These are phyloP conservation scores for Agelastica alni DNA, from an alignment of 2,888 invertebrate species.

Conservation along the genomic window DNA sequence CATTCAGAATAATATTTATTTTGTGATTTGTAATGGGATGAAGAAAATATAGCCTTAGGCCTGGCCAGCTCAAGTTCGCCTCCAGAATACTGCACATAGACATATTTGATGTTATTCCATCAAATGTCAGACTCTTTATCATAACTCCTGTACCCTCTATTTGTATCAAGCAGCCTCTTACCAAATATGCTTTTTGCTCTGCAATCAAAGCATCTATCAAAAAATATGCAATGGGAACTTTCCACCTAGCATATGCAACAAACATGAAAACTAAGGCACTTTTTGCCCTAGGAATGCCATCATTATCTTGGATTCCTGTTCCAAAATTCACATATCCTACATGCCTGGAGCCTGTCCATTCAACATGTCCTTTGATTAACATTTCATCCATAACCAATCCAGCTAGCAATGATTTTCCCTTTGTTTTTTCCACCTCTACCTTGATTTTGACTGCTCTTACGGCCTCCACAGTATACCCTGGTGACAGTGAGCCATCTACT, in stretches of 20 bases:
- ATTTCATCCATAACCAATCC: too few relatives aligned
- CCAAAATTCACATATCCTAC: too few relatives aligned
- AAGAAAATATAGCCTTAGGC: too few relatives aligned
- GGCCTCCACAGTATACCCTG: too few relatives aligned
- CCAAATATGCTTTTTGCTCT: neutral
- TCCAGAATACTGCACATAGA: neutral
- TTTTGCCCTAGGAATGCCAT: too few relatives aligned
- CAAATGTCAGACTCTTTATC: neutral
- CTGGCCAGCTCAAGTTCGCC: neutral
- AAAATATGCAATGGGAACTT: neutral
- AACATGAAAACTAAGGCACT: neutral
- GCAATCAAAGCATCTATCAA: neutral
- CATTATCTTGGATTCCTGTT: too few relatives aligned
- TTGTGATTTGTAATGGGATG: neutral
- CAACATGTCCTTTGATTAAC: too few relatives aligned
- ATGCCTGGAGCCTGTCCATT: too few relatives aligned
- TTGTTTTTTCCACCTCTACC: too few relatives aligned
- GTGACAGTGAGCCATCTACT: too few relatives aligned
- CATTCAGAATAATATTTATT: neutral
- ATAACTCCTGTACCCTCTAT: neutral
- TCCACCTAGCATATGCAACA: neutral
- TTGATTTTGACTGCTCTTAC: too few relatives aligned
- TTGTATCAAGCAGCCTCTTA: neutral
- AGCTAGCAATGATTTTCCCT: too few relatives aligned
- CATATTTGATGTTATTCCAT: neutral